Evolutionary conservation across 2,797 vertebrate genomes (phyloP).

Genomic region (Scolopax bukidnonensis): DNA sequence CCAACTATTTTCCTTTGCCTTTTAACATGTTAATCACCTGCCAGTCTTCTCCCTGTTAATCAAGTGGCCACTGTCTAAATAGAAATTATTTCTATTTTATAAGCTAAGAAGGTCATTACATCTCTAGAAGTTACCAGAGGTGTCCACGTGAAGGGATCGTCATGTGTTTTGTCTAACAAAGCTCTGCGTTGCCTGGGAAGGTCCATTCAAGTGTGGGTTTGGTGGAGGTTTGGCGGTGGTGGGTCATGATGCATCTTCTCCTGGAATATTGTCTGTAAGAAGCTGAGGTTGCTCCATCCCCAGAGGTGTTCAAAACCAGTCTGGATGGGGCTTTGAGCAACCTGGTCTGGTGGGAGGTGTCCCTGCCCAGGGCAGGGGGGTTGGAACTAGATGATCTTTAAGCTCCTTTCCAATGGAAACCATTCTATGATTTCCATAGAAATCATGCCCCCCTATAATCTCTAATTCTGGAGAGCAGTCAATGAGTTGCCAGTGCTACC

Average conservation of each 20-base stretch:
- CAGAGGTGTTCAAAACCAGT: not conserved
- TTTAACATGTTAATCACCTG: fast-evolving
- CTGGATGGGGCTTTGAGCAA: not conserved
- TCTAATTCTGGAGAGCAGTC: not conserved
- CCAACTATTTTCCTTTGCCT: not conserved
- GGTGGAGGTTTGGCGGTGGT: not conserved
- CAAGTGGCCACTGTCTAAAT: not conserved
- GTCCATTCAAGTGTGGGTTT: not conserved
- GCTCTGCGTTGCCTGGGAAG: not conserved
- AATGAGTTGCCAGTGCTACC: not conserved
- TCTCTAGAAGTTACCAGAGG: not conserved
- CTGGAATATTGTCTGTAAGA: not conserved
- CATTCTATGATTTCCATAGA: not conserved
- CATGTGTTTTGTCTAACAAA: not conserved
- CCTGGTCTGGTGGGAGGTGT: not conserved
- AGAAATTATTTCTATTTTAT: not conserved
- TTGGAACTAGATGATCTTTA: not conserved
- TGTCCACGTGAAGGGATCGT: fast-evolving
- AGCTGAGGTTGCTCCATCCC: not conserved
- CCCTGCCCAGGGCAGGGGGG: not conserved
- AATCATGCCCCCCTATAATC: not conserved
- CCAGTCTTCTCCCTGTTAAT: not conserved
- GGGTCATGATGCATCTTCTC: fast-evolving
- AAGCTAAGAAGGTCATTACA: fast-evolving
- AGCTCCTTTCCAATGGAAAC: not conserved